Percentiles rank a stretch among this genome's conserved stretches.
Evolutionary conservation across 1,140 invertebrate species (phyloP).

Genomic region (Drosophila arawakana): DNA sequence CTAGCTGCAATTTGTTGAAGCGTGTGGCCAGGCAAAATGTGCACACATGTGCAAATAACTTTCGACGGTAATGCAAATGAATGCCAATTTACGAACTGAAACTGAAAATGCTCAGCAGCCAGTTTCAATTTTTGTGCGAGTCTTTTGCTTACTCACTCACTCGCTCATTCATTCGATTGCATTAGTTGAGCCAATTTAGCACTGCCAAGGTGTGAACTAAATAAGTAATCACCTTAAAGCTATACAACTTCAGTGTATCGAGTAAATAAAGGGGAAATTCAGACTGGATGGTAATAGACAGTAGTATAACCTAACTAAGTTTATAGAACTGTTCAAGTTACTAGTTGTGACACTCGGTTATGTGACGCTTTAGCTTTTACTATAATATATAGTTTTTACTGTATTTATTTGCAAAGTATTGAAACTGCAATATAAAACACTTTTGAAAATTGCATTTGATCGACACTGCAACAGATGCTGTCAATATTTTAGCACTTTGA

Average conservation of each 20-base stretch:
- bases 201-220: conserved; percentile 68
- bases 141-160: background rate
- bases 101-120: conserved; percentile 19
- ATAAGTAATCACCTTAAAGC: conserved; percentile 45
- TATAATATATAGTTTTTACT: no score
- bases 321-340: no score
- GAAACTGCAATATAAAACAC: background rate
- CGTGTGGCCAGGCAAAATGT: conserved; percentile 59
- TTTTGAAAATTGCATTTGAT: conserved; percentile 7
- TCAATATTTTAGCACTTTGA: background rate
- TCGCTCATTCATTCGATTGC: conserved; percentile 44
- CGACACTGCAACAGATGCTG: background rate
- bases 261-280: background rate
- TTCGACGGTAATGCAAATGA: conserved; percentile 80
- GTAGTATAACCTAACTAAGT: no score
- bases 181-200: conserved; percentile 66
- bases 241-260: background rate
- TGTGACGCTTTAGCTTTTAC: no score
- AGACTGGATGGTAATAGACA: no score
- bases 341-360: no score
- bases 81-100: conserved; percentile 74
- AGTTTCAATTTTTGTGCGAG: conserved; percentile 8
- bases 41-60: conserved; percentile 78
- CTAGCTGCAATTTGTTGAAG: conserved; percentile 75
- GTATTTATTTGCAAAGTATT: no score